phyloP scores from a whole-genome alignment of 1,140 invertebrate genomes.

The Heterodera schachtii region DNA sequence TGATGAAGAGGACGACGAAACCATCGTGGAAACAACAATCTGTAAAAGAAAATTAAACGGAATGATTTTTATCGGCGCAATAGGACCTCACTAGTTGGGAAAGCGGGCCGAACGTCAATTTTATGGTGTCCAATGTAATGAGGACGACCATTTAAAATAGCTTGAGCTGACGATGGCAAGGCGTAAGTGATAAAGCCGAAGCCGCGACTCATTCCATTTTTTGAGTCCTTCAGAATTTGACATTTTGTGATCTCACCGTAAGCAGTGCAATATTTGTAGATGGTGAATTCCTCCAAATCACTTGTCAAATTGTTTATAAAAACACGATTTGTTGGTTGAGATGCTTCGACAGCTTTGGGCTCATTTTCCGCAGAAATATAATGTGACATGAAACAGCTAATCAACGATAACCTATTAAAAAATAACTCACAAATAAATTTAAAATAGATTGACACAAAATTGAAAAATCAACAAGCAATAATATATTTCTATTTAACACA shows the following conservation, averaged over 20 bases:
- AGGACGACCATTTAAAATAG: conserved; percentile 23
- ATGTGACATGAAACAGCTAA: background rate
- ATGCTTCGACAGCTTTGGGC: background rate
- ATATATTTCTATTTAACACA: too few relatives aligned
- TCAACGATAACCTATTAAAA: too few relatives aligned
- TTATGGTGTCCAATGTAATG: conserved; percentile 42
- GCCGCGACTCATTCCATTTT: conserved; percentile 32
- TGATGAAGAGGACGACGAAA: background rate
- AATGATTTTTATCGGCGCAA: too few relatives aligned
- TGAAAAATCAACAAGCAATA: too few relatives aligned
- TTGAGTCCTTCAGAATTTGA: conserved; percentile 36
- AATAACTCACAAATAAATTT: too few relatives aligned
- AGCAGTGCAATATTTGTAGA: conserved; percentile 33
- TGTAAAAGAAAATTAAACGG: too few relatives aligned
- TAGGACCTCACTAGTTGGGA: conserved; percentile 18
- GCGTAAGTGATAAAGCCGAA: conserved; percentile 30
- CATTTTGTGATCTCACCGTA: conserved; percentile 36
- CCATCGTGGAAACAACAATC: background rate
- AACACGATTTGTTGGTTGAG: conserved; percentile 29
- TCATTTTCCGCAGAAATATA: background rate
- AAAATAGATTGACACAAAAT: too few relatives aligned
- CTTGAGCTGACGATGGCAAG: conserved; percentile 17
- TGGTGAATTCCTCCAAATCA: conserved; percentile 36
- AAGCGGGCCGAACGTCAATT: conserved; percentile 33
- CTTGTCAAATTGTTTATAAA: conserved; percentile 35